Evolutionary conservation across 2,797 vertebrate genomes (phyloP).

Genomic region (Labroides dimidiatus): DNA sequence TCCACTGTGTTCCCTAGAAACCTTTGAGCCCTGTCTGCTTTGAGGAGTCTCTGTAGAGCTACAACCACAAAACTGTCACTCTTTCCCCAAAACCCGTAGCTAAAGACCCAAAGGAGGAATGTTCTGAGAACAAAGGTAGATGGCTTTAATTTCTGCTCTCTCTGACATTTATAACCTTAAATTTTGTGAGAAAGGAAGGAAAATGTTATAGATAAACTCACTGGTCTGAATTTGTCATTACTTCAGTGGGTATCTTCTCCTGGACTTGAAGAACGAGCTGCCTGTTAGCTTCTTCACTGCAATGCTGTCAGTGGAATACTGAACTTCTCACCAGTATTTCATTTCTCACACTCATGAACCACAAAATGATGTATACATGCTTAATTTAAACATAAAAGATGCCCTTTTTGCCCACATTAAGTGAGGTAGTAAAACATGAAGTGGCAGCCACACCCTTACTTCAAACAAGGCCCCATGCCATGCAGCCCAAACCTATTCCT

Average conservation of each 20-base stretch:
- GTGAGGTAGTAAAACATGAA: conserved; percentile 42
- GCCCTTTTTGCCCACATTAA: conserved; percentile 20
- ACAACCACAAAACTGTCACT: conserved; percentile 73
- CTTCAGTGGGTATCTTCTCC: conserved; percentile 20
- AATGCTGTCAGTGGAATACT: conserved; percentile 7
- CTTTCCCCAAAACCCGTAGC: conserved; percentile 79
- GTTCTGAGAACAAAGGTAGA: conserved; percentile 78
- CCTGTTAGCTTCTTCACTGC: conserved; percentile 16
- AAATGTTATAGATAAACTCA: conserved; percentile 48
- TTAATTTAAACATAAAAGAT: conserved; percentile 60
- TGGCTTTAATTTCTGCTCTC: conserved; percentile 70
- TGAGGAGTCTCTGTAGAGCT: conserved; percentile 83
- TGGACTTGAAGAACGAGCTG: conserved; percentile 24
- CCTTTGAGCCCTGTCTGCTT: conserved; percentile 80
- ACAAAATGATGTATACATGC: conserved; percentile 44
- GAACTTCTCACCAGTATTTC: conserved; percentile 12
- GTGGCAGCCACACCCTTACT: conserved; percentile 54
- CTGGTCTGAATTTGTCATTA: conserved; percentile 46
- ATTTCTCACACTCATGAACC: conserved; percentile 32
- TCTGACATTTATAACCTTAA: conserved; percentile 68
- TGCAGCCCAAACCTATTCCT: conserved; percentile 45
- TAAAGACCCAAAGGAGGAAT: conserved; percentile 85
- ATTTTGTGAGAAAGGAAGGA: conserved; percentile 40
- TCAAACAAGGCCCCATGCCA: conserved; percentile 49
- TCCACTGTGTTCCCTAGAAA: conserved; percentile 85